Evolutionary conservation across 2,888 invertebrate species (phyloP).

Genomic region (Zaprionus lineosus): DNA sequence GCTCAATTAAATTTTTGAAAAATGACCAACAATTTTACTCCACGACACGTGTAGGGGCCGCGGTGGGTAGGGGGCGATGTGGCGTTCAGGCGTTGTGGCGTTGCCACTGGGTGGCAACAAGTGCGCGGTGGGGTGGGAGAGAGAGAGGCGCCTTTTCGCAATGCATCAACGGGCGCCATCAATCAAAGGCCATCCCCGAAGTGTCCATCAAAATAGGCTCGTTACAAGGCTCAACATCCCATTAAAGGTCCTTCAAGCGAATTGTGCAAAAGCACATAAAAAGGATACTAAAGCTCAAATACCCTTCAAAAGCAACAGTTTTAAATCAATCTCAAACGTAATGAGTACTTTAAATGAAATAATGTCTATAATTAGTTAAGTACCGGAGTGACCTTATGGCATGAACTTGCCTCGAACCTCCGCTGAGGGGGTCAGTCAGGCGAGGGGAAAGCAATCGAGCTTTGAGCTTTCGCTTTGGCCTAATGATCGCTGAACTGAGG

Average conservation of each 20-base stretch:
- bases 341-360: too few species aligned
- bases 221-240: constrained; percentile 38
- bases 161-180: constrained; percentile 54
- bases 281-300: not conserved
- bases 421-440: too few species aligned
- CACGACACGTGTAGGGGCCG: not conserved
- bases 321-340: not conserved
- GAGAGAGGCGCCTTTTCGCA: constrained; percentile 15
- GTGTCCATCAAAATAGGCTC: constrained; percentile 47
- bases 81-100: too few species aligned
- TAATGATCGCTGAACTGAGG: too few species aligned
- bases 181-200: constrained; percentile 53
- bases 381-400: too few species aligned
- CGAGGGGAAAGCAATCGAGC: too few species aligned
- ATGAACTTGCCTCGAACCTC: too few species aligned
- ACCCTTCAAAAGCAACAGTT: not conserved
- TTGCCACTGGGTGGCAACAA: too few species aligned
- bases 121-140: not conserved
- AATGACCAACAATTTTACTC: constrained; percentile 46
- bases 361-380: too few species aligned
- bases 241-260: constrained; percentile 29
- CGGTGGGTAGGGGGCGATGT: not conserved
- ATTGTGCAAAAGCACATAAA: not conserved
- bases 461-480: too few species aligned
- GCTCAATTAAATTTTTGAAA: constrained; percentile 72